phyloP scores from a whole-genome alignment of 2,113 vertebrate genomes.

The Typhlomys cinereus region DNA sequence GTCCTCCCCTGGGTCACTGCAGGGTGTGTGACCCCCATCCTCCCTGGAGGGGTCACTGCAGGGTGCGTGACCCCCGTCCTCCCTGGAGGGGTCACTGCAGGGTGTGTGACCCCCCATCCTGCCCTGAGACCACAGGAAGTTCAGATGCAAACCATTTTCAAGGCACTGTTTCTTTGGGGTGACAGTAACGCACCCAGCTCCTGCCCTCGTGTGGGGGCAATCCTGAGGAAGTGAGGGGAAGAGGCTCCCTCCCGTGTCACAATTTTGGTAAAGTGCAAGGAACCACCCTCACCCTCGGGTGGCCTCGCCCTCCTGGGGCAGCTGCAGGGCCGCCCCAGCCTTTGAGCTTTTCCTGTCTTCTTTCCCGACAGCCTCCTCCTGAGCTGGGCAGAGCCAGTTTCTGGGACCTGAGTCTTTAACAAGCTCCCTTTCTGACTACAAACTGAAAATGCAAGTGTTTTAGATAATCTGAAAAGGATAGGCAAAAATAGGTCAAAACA shows the following conservation, averaged over 20 bases:
- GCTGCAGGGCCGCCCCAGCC: background rate
- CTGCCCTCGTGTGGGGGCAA: accelerated
- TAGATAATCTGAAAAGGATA: background rate
- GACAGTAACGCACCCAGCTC: background rate
- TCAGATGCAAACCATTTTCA: background rate
- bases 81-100: too few relatives aligned
- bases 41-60: background rate
- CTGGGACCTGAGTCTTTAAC: background rate
- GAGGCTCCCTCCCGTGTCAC: background rate
- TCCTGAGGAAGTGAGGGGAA: background rate
- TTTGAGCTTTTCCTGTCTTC: background rate
- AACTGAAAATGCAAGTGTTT: background rate
- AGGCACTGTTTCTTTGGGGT: background rate
- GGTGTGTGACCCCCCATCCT: background rate
- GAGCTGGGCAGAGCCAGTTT: too few relatives aligned
- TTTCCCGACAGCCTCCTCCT: background rate
- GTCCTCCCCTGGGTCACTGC: background rate
- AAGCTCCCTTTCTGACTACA: background rate
- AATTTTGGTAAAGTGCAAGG: background rate
- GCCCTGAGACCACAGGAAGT: background rate
- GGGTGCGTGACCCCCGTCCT: background rate
- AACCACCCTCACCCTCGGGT: background rate
- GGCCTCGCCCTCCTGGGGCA: background rate
- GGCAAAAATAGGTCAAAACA: background rate
- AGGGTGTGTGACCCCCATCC: background rate